Conservation (phyloP, 2,888 invertebrate species). For the Crepidodera aurea region DNA sequence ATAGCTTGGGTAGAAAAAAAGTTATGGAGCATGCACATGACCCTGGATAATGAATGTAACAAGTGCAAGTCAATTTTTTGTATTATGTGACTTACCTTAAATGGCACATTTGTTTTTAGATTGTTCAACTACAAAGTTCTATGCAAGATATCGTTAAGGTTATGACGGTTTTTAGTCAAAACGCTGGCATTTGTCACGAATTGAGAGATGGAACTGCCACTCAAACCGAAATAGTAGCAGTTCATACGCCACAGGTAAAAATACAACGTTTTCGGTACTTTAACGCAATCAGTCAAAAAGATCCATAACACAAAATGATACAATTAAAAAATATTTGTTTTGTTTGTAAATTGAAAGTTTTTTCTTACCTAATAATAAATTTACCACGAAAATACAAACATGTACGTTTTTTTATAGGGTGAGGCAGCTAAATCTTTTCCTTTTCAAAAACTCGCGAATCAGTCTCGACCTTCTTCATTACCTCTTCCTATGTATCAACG, state of each 20-base stretch:
- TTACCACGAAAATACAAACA: too few relatives aligned
- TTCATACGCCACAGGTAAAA: slow-evolving; percentile 76
- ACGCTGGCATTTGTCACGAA: slow-evolving; percentile 48
- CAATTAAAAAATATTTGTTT: too few relatives aligned
- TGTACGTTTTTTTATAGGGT: slow-evolving; percentile 46
- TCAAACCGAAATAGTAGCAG: slow-evolving; percentile 83
- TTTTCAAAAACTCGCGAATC: slow-evolving; percentile 54
- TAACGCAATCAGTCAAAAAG: slow-evolving; percentile 5
- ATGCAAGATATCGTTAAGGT: slow-evolving; percentile 81
- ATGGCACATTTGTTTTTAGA: too few relatives aligned
- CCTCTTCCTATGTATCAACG: slow-evolving; percentile 57
- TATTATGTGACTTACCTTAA: too few relatives aligned
- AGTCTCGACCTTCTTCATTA: slow-evolving; percentile 58
- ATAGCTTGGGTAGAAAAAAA: too few relatives aligned
- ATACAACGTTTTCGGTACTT: neutral
- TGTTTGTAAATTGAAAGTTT: too few relatives aligned
- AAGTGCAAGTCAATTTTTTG: too few relatives aligned
- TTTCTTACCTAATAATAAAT: too few relatives aligned
- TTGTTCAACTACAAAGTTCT: slow-evolving; percentile 79
- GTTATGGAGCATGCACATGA: too few relatives aligned
- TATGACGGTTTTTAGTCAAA: slow-evolving; percentile 66
- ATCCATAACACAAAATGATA: too few relatives aligned
- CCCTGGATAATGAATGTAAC: too few relatives aligned
- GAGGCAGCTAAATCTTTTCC: slow-evolving; percentile 59
- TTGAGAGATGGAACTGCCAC: slow-evolving; percentile 68